Evolutionary conservation across 2,888 invertebrate genomes (phyloP).

Genomic region (Atherix ibis): DNA sequence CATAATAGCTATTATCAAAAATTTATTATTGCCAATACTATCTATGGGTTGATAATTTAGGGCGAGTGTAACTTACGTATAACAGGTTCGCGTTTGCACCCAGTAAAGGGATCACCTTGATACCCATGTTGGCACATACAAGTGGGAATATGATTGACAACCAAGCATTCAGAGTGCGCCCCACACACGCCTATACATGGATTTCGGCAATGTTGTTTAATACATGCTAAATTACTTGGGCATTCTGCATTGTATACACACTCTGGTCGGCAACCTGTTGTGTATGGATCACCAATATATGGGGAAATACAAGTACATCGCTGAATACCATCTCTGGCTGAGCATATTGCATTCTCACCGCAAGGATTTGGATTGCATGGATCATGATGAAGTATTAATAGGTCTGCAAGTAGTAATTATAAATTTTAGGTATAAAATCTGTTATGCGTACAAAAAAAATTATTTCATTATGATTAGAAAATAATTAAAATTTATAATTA

Average conservation of each 20-base stretch:
- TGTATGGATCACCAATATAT: constrained; percentile 74
- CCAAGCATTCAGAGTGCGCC: constrained; percentile 63
- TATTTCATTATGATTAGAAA: constrained; percentile 7
- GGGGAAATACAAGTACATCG: constrained; percentile 77
- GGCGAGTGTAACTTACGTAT: constrained; percentile 43
- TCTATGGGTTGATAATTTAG: too few relatives aligned
- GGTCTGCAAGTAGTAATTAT: background rate
- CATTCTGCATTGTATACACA: constrained; percentile 72
- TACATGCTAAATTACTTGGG: constrained; percentile 56
- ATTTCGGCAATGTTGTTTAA: constrained; percentile 71
- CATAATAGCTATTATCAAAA: constrained; percentile 13
- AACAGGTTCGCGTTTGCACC: constrained; percentile 46
- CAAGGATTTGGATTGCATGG: constrained; percentile 71
- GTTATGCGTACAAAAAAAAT: too few relatives aligned
- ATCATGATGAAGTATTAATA: constrained; percentile 28
- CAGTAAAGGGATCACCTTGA: constrained; percentile 68
- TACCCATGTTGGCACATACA: constrained; percentile 64
- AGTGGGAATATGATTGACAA: constrained; percentile 66
- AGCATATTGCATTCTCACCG: constrained; percentile 69
- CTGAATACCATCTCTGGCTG: constrained; percentile 47
- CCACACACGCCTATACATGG: constrained; percentile 78
- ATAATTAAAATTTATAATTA: background rate
- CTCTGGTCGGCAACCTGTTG: constrained; percentile 71
- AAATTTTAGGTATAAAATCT: too few relatives aligned
- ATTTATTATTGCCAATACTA: background rate